A percentile compares a stretch with the other conserved stretches of the same genome.
Evolutionary conservation across 2,113 vertebrate genomes (phyloP).

Genomic region (Mormyrus iriodes): DNA sequence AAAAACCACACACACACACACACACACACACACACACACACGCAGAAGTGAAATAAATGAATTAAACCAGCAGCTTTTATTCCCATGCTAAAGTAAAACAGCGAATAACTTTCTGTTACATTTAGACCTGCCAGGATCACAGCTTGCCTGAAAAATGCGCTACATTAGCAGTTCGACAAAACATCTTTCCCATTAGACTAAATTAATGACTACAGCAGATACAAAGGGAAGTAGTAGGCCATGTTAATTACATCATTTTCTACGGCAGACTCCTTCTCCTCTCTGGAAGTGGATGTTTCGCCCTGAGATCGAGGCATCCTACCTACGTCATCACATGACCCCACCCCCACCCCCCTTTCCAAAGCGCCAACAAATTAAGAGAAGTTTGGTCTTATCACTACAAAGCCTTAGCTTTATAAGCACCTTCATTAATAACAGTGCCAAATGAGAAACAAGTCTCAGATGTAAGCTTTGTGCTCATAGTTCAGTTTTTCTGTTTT

Average conservation of each 20-base stretch:
- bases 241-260: constrained; percentile 20
- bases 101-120: not conserved
- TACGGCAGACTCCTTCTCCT: not conserved
- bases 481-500: not conserved
- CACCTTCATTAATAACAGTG: not conserved
- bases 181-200: constrained; percentile 17
- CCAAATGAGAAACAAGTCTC: not conserved
- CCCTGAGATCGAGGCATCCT: not conserved
- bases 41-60: not conserved
- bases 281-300: not conserved
- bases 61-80: not conserved
- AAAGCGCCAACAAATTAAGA: not conserved
- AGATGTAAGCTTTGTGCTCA: not conserved
- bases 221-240: constrained; percentile 1
- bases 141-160: constrained; percentile 1
- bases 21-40: not conserved
- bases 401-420: not conserved
- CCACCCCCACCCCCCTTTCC: too few relatives aligned
- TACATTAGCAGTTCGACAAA: constrained; percentile 19
- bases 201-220: constrained; percentile 16
- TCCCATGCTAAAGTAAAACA: constrained; percentile 12
- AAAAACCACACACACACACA: not conserved
- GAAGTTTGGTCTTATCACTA: not conserved
- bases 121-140: constrained; percentile 7
- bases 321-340: not conserved